These are phyloP conservation scores for Gastrophysa polygoni DNA, from an alignment of 2,888 invertebrate species.

Conservation along the genomic window DNA sequence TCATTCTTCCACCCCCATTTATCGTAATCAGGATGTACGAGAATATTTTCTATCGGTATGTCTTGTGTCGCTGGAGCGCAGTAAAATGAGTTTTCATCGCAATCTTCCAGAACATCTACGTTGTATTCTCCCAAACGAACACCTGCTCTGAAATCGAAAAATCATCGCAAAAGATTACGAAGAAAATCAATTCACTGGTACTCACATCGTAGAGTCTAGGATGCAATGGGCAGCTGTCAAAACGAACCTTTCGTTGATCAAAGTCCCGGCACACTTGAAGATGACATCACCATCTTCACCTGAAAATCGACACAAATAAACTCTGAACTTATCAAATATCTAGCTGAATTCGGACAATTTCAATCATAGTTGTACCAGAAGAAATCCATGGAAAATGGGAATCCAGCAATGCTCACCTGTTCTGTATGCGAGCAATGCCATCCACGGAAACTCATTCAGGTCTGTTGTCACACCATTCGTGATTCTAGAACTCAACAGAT, in stretches of 20 bases:
- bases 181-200: conserved; percentile 13
- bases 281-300: conserved; percentile 43
- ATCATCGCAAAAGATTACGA: not conserved
- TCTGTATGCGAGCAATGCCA: conserved; percentile 71
- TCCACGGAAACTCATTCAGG: conserved; percentile 76
- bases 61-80: conserved; percentile 62
- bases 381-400: too few relatives aligned
- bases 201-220: conserved; percentile 45
- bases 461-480: conserved; percentile 66
- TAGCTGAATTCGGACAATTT: too few relatives aligned
- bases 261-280: conserved; percentile 59
- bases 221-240: conserved; percentile 68
- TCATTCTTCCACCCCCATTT: conserved; percentile 62
- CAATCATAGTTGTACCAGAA: too few relatives aligned
- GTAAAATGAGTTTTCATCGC: conserved; percentile 50
- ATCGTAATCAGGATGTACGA: conserved; percentile 63
- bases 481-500: conserved; percentile 58
- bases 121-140: conserved; percentile 70
- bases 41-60: conserved; percentile 59
- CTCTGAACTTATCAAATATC: too few relatives aligned
- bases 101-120: conserved; percentile 57
- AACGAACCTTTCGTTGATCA: conserved; percentile 60
- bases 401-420: not conserved
- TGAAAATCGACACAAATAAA: conserved; percentile 30
- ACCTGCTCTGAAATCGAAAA: conserved; percentile 57